Conservation (phyloP, 2,113 vertebrate species). For the Epinephelus lanceolatus region DNA sequence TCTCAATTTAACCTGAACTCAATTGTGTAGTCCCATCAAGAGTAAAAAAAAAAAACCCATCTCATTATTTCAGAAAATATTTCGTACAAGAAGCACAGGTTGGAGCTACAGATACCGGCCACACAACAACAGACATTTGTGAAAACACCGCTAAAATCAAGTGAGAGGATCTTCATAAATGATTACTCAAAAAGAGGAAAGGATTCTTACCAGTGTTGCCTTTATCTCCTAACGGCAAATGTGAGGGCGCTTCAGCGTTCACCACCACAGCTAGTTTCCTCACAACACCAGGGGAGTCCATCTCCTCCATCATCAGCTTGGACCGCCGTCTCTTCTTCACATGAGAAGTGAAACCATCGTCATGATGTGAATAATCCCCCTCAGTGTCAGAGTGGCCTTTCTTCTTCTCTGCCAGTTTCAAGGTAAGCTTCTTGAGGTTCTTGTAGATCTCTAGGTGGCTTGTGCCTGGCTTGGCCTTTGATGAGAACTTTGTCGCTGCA, state of each 20-base stretch:
- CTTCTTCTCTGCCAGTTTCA: slow-evolving; percentile 79
- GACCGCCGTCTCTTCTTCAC: slow-evolving; percentile 74
- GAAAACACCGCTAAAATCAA: neutral
- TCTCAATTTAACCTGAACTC: neutral
- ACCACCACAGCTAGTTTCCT: slow-evolving; percentile 82
- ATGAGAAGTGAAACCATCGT: slow-evolving; percentile 5
- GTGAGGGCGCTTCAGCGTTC: slow-evolving; percentile 10
- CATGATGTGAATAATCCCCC: slow-evolving; percentile 15
- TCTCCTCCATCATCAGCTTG: slow-evolving; percentile 83
- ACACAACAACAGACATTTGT: neutral
- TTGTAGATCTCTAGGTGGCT: slow-evolving; percentile 90
- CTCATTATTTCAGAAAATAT: neutral
- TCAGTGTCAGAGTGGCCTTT: slow-evolving; percentile 35
- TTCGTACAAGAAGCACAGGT: neutral
- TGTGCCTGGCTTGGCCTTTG: slow-evolving; percentile 79
- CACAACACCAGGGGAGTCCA: slow-evolving; percentile 84
- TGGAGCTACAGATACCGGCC: neutral
- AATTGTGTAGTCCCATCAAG: neutral
- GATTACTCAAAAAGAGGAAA: neutral
- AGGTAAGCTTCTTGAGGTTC: slow-evolving; percentile 86
- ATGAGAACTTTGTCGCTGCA: slow-evolving; percentile 42
- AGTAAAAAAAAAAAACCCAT: neutral
- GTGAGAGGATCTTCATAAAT: neutral
- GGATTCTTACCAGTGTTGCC: slow-evolving; percentile 44
- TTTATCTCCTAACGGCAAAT: neutral